Evolutionary conservation across 92 coral and sea anemone genomes (phyloP).

Genomic region (Actinernus sp.): DNA sequence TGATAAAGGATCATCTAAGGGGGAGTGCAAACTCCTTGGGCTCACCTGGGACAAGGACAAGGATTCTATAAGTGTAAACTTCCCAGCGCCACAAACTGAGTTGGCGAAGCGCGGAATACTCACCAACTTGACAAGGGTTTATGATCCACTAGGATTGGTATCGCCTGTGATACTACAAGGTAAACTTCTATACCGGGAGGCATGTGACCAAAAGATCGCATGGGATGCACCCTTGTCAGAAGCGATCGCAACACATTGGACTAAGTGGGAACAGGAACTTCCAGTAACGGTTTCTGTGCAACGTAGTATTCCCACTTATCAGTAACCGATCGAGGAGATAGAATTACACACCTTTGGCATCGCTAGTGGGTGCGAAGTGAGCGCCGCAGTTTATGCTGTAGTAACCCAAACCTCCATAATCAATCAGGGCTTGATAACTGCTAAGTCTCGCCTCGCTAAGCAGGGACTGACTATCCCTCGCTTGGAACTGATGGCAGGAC

Average conservation of each 20-base stretch:
- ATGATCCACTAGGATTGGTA: constrained; percentile 35
- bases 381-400: no score
- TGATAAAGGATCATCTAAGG: constrained; percentile 7
- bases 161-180: constrained; percentile 16
- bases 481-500: constrained; percentile 15
- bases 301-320: constrained; percentile 5
- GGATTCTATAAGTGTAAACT: constrained; percentile 8
- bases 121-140: constrained; percentile 19
- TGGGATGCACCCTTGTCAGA: constrained; percentile 10
- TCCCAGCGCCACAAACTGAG: neutral
- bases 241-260: neutral
- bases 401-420: constrained; percentile 8
- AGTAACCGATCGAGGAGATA: constrained; percentile 1
- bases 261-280: constrained; percentile 2
- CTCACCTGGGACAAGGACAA: constrained; percentile 12
- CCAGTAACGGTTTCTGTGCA: neutral
- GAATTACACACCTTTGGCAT: constrained; percentile 3
- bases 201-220: constrained; percentile 3
- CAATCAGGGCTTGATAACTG: constrained; percentile 9
- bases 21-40: constrained; percentile 19
- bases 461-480: constrained; percentile 28
- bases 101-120: constrained; percentile 14
- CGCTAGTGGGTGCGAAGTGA: constrained; percentile 8
- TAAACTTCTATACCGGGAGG: constrained; percentile 20
- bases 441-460: constrained; percentile 15